Percentiles rank a stretch among this genome's conserved stretches.
Conservation (phyloP, 2,113 vertebrate genomes). For the Eonycteris spelaea region DNA sequence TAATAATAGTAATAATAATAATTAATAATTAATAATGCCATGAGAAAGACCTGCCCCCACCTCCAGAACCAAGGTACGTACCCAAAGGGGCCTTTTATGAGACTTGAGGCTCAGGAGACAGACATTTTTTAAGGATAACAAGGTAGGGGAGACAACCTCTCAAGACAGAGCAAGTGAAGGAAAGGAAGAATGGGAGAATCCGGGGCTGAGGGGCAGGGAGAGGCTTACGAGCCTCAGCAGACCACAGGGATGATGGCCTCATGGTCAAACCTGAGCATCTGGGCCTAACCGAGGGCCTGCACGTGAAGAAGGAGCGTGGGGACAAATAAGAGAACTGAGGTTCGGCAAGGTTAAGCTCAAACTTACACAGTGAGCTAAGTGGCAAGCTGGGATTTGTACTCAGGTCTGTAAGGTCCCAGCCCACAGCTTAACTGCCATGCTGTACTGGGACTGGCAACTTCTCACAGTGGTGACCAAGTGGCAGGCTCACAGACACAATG, state of each 20-base stretch:
- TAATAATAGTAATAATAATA: neutral
- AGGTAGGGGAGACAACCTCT: neutral
- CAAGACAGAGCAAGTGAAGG: neutral
- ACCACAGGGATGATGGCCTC: no score
- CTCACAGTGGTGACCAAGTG: accelerated
- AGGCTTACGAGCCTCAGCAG: neutral
- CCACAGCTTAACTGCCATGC: neutral
- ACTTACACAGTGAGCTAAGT: neutral
- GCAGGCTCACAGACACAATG: neutral
- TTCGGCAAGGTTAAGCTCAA: neutral
- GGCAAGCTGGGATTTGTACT: neutral
- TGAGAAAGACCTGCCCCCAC: neutral
- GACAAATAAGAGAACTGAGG: neutral
- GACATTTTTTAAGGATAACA: neutral
- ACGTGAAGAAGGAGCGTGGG: neutral
- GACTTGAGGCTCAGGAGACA: neutral
- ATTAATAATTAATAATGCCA: neutral
- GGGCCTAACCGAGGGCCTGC: neutral
- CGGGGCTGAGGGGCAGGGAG: neutral
- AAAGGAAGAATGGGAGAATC: neutral
- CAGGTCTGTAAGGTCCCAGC: neutral
- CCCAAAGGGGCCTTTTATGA: neutral
- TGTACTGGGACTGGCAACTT: accelerated
- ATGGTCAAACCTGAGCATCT: neutral
- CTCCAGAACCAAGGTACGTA: neutral